A percentile compares a stretch with the other conserved stretches of the same genome.
Evolutionary conservation across 2,888 invertebrate genomes (phyloP).

Genomic region (Oithona nana): DNA sequence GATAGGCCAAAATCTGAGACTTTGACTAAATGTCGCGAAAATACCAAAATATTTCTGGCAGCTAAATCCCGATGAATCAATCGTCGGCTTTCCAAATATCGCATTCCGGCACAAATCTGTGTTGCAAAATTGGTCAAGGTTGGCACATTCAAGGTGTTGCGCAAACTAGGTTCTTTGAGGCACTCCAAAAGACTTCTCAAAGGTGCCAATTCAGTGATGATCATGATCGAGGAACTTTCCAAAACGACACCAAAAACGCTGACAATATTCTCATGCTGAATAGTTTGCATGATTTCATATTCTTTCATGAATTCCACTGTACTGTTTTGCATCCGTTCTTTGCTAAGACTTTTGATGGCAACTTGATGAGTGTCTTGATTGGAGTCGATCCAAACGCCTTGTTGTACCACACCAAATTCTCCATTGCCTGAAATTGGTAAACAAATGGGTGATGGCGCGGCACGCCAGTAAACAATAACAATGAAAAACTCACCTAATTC

Average conservation of each 20-base stretch:
- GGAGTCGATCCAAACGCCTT: slow-evolving; percentile 82
- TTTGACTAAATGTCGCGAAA: slow-evolving; percentile 87
- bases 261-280: slow-evolving; percentile 91
- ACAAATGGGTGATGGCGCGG: no score
- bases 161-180: slow-evolving; percentile 71
- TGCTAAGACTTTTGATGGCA: slow-evolving; percentile 84
- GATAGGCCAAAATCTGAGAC: slow-evolving; percentile 95
- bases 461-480: no score
- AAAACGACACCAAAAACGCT: slow-evolving; percentile 91
- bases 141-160: slow-evolving; percentile 75
- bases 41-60: slow-evolving; percentile 90
- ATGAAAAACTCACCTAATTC: no score
- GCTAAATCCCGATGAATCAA: slow-evolving; percentile 95
- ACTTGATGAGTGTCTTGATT: slow-evolving; percentile 58
- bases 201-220: slow-evolving; percentile 82
- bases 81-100: slow-evolving; percentile 83
- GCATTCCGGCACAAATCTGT: slow-evolving; percentile 95
- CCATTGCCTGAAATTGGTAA: no score
- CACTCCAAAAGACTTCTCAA: slow-evolving; percentile 84
- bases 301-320: slow-evolving; percentile 93
- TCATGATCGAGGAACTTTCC: slow-evolving; percentile 63
- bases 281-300: slow-evolving; percentile 93
- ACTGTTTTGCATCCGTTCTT: slow-evolving; percentile 86
- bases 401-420: slow-evolving; percentile 94
- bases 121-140: slow-evolving; percentile 84